Conservation (phyloP, 2,888 invertebrate genomes). For the Xestia sexstrigata region DNA sequence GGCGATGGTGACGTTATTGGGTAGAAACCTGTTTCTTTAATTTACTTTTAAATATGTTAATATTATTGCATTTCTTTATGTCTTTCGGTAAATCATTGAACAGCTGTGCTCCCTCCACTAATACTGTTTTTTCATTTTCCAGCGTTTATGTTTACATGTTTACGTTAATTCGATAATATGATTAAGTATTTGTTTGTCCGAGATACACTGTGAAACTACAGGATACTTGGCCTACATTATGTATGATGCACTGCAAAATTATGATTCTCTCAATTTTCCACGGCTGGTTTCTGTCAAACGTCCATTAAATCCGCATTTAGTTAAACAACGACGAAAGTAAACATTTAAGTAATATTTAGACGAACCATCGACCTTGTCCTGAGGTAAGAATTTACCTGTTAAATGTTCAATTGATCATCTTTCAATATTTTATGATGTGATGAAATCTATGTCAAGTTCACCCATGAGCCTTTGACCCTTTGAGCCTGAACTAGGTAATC, state of each 20-base stretch:
- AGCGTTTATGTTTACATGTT: too few species aligned
- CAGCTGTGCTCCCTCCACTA: too few species aligned
- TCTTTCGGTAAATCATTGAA: too few species aligned
- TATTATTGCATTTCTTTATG: too few species aligned
- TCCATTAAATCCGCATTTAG: conserved; percentile 14
- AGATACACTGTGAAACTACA: conserved; percentile 16
- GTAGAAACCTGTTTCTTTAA: too few species aligned
- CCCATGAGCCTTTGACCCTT: too few species aligned
- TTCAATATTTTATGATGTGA: not conserved
- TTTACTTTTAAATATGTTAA: too few species aligned
- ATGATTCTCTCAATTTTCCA: conserved; percentile 3
- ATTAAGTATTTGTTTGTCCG: conserved; percentile 18
- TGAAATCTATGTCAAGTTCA: too few species aligned
- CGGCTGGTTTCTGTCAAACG: conserved; percentile 31
- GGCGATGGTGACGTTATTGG: too few species aligned
- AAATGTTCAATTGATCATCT: conserved; percentile 5
- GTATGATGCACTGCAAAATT: not conserved
- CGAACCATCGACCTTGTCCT: conserved; percentile 36
- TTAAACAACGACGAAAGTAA: conserved; percentile 41
- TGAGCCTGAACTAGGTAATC: too few species aligned
- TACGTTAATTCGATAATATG: conserved; percentile 6
- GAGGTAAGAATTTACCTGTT: conserved; percentile 17
- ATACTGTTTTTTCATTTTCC: too few species aligned
- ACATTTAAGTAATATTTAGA: conserved; percentile 43
- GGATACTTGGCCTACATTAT: conserved; percentile 8